phyloP scores from a whole-genome alignment of 2,797 vertebrate genomes.

The Artibeus jamaicensis region DNA sequence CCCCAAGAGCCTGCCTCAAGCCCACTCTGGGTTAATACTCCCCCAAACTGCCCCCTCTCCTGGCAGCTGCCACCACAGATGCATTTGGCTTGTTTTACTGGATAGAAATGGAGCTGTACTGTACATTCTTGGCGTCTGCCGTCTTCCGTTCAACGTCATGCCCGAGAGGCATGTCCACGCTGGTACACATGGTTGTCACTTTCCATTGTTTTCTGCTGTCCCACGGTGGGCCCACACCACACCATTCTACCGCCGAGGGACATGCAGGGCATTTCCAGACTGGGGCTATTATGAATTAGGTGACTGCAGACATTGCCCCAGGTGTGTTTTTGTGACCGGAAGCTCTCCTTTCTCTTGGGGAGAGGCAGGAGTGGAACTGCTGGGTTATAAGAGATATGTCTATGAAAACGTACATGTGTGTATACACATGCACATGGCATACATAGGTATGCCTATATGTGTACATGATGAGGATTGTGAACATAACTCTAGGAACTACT shows the following conservation, averaged over 20 bases:
- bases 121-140: rapidly evolving
- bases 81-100: neutral
- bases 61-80: neutral
- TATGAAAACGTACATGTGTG: rapidly evolving
- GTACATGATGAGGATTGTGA: too few relatives aligned
- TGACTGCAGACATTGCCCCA: neutral
- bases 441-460: neutral
- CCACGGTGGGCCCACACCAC: rapidly evolving
- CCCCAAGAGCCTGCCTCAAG: neutral
- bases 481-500: neutral
- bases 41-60: neutral
- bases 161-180: neutral
- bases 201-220: neutral
- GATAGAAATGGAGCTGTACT: rapidly evolving
- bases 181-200: rapidly evolving
- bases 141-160: rapidly evolving
- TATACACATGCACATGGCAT: neutral
- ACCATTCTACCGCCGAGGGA: neutral
- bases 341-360: neutral
- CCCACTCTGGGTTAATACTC: rapidly evolving
- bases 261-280: neutral
- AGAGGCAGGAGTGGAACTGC: neutral
- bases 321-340: neutral
- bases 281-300: neutral
- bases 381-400: neutral